A percentile compares a stretch with the other conserved stretches of the same genome.
Evolutionary conservation across 2,888 invertebrate species (phyloP).

Genomic region (Coenonympha glycerion): DNA sequence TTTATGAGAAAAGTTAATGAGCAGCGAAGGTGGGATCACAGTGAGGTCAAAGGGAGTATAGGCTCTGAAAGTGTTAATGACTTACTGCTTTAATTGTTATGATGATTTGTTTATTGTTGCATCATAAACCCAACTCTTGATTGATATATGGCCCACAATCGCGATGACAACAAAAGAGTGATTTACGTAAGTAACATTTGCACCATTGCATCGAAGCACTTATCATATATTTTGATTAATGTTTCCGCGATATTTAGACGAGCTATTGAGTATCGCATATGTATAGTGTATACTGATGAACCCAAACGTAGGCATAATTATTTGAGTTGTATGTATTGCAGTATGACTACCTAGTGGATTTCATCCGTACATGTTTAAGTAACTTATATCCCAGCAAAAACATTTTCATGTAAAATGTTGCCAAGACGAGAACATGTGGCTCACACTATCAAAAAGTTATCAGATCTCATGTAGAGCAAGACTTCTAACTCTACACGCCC

Average conservation of each 20-base stretch:
- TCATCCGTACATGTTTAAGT: no score
- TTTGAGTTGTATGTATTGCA: no score
- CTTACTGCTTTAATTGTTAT: conserved; percentile 20
- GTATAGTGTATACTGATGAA: background rate
- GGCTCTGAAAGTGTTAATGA: conserved; percentile 14
- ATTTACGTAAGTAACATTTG: conserved; percentile 58
- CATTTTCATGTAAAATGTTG: no score
- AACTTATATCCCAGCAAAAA: no score
- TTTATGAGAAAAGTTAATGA: conserved; percentile 9
- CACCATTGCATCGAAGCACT: conserved; percentile 50
- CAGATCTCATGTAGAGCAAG: no score
- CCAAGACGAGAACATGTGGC: no score
- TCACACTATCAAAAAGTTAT: no score
- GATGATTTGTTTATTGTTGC: conserved; percentile 23
- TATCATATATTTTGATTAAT: conserved; percentile 64
- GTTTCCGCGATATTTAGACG: conserved; percentile 41
- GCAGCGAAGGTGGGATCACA: conserved; percentile 1
- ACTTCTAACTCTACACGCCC: no score
- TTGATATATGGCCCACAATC: conserved; percentile 33
- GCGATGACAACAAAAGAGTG: conserved; percentile 37
- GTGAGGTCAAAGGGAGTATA: conserved; percentile 4
- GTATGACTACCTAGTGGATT: no score
- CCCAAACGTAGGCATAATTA: background rate
- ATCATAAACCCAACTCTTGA: conserved; percentile 26
- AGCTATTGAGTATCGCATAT: conserved; percentile 8